Conservation (phyloP, 2,888 invertebrate species). For the Acleris holmiana region DNA sequence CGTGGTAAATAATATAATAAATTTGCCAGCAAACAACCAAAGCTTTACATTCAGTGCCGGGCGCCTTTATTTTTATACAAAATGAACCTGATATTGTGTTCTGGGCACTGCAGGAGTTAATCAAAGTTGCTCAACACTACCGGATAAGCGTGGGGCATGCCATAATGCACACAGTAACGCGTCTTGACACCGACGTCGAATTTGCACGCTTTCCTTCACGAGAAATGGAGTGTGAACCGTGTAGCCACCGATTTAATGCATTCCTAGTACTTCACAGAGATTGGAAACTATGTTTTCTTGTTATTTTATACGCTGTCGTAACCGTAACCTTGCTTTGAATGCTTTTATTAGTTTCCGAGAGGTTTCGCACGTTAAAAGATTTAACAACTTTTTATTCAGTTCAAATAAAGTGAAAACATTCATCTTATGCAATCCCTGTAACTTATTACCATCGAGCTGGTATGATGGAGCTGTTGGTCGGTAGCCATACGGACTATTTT, state of each 20-base stretch:
- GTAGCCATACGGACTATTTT: no score
- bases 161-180: slow-evolving; percentile 26
- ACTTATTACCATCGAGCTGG: no score
- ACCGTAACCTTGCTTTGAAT: not conserved
- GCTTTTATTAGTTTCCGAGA: no score
- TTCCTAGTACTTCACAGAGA: slow-evolving; percentile 42
- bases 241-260: slow-evolving; percentile 60
- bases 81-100: not conserved
- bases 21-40: not conserved
- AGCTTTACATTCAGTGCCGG: not conserved
- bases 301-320: not conserved
- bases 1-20: no score
- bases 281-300: slow-evolving; percentile 14
- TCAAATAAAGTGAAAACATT: no score
- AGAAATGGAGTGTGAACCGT: slow-evolving; percentile 59
- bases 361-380: not conserved
- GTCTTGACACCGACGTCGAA: slow-evolving; percentile 37
- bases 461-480: no score
- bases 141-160: not conserved
- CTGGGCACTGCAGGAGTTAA: not conserved
- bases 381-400: no score
- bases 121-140: slow-evolving; percentile 10
- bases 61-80: no score
- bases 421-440: no score
- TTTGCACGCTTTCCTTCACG: slow-evolving; percentile 64